These are phyloP conservation scores for Bombus breviceps DNA, from an alignment of 1,140 invertebrate species.

Conservation along the genomic window DNA sequence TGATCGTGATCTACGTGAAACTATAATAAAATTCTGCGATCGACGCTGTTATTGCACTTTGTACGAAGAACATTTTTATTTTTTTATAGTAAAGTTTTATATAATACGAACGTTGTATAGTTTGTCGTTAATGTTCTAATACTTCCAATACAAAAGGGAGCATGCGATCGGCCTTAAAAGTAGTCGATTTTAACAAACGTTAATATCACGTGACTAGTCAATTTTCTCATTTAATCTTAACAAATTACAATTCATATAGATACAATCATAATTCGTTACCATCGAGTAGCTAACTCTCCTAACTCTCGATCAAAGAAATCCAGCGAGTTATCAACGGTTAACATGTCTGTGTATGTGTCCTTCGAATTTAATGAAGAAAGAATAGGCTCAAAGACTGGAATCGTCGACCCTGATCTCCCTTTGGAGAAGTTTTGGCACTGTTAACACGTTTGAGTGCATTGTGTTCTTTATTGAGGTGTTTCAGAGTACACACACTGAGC, in stretches of 20 bases:
- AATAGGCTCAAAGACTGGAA: not conserved
- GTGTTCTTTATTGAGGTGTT: conserved; percentile 13
- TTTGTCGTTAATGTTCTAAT: too few relatives aligned
- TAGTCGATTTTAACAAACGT: too few relatives aligned
- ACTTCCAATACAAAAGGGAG: not conserved
- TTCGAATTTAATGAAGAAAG: not conserved
- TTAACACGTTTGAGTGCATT: conserved; percentile 21
- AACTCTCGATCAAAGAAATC: not conserved
- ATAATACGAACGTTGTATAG: rapidly evolving
- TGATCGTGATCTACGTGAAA: too few relatives aligned
- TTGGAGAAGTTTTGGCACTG: not conserved
- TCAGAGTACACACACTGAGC: not conserved
- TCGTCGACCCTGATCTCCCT: conserved; percentile 9
- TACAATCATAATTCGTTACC: not conserved
- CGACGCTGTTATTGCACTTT: too few relatives aligned
- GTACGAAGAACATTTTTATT: too few relatives aligned
- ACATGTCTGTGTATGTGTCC: not conserved
- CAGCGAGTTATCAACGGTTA: not conserved
- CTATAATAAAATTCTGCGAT: too few relatives aligned
- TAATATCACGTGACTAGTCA: not conserved
- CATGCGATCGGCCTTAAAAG: too few relatives aligned
- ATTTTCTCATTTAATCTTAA: not conserved
- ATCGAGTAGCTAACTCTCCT: not conserved
- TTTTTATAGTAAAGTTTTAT: too few relatives aligned
- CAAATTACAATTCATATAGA: not conserved